Evolutionary conservation across 2,888 invertebrate species (phyloP).

Genomic region (Kuschelorhynchus macadamiae): DNA sequence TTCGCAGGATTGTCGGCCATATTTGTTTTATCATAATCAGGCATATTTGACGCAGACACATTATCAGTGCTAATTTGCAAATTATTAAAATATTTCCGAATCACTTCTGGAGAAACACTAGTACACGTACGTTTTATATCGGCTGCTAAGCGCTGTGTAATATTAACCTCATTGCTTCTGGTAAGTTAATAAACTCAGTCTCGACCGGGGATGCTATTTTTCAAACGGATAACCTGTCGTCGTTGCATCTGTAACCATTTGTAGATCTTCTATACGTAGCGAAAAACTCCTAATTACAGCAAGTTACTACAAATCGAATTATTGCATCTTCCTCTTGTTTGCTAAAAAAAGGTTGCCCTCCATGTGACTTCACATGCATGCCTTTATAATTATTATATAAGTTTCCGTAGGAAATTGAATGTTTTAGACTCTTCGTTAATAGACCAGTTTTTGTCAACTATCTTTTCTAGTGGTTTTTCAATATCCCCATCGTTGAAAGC

Average conservation of each 20-base stretch:
- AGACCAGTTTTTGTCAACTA: slow-evolving; percentile 39
- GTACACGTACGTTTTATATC: too few species aligned
- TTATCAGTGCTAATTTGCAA: too few species aligned
- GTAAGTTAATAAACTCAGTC: slow-evolving; percentile 46
- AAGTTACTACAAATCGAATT: slow-evolving; percentile 36
- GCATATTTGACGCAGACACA: too few species aligned
- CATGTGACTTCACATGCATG: slow-evolving; percentile 23
- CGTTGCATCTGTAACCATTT: slow-evolving; percentile 49
- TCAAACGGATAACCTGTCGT: slow-evolving; percentile 37
- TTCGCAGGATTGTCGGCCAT: slow-evolving; percentile 37
- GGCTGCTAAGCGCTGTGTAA: too few species aligned
- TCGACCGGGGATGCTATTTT: slow-evolving; percentile 44
- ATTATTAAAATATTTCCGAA: too few species aligned
- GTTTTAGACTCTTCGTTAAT: slow-evolving; percentile 33
- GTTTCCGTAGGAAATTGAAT: slow-evolving; percentile 36
- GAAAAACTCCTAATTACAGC: slow-evolving; percentile 50
- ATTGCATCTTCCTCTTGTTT: slow-evolving; percentile 22
- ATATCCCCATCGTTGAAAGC: slow-evolving; percentile 17
- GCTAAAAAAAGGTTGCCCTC: slow-evolving; percentile 26
- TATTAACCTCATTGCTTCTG: slow-evolving; percentile 30
- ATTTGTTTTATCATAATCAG: too few species aligned
- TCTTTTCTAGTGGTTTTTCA: slow-evolving; percentile 42
- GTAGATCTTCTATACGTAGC: slow-evolving; percentile 44
- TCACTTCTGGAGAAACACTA: too few species aligned
- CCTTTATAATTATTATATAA: slow-evolving; percentile 30